Percentiles rank a stretch among this genome's conserved stretches.
Evolutionary conservation across 2,113 vertebrate species (phyloP).

Genomic region (Periophthalmus modestus): DNA sequence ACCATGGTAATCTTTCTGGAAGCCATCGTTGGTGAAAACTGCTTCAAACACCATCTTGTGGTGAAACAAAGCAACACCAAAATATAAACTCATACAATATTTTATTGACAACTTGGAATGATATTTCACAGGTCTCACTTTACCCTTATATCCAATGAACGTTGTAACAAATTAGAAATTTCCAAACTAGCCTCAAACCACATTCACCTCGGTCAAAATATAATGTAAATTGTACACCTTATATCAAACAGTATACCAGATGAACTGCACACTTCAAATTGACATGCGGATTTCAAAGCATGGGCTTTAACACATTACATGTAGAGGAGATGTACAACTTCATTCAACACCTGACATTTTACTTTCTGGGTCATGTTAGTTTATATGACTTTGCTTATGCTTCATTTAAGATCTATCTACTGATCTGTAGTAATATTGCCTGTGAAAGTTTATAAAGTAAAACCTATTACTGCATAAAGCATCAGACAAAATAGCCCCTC

Average conservation of each 20-base stretch:
- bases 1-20: background rate
- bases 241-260: too few relatives aligned
- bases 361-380: background rate
- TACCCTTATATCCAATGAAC: background rate
- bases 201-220: too few relatives aligned
- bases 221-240: background rate
- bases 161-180: background rate
- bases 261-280: background rate
- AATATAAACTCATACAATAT: too few relatives aligned
- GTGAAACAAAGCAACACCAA: background rate
- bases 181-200: background rate
- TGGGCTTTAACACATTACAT: too few relatives aligned
- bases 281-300: background rate
- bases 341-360: background rate
- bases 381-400: background rate
- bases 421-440: background rate
- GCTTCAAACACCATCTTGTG: background rate
- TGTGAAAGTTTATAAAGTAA: background rate
- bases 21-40: background rate
- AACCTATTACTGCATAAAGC: background rate
- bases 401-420: background rate
- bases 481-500: background rate
- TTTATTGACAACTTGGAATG: constrained; percentile 42
- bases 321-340: background rate
- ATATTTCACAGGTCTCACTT: background rate